Evolutionary conservation across 1,140 invertebrate genomes (phyloP).

Genomic region (Drosophila quadrilineata): DNA sequence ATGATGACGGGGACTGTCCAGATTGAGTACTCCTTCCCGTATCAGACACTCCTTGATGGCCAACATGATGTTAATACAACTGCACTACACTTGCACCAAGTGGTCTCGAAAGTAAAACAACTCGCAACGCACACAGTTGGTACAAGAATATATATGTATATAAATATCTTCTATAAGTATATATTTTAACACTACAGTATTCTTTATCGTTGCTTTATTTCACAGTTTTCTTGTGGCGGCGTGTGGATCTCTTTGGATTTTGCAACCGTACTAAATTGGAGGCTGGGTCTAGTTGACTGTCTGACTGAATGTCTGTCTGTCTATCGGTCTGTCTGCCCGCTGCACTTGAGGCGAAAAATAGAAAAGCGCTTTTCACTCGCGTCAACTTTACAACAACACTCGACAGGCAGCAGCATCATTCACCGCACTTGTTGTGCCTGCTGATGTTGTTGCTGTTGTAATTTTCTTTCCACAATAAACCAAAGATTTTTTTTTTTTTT

Average conservation of each 20-base stretch:
- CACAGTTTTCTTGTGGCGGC: not conserved
- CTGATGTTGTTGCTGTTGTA: slow-evolving; percentile 5
- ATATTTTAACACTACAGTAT: slow-evolving; percentile 2
- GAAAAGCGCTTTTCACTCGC: slow-evolving; percentile 72
- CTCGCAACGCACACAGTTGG: slow-evolving; percentile 17
- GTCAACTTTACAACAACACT: slow-evolving; percentile 60
- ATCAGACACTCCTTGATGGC: slow-evolving; percentile 79
- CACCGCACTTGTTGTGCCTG: slow-evolving; percentile 8
- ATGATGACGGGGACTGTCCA: slow-evolving; percentile 46
- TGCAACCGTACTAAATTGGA: too few relatives aligned
- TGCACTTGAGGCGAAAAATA: slow-evolving; percentile 78
- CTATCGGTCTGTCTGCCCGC: slow-evolving; percentile 10
- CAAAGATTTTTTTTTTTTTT: too few relatives aligned
- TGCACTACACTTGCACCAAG: not conserved
- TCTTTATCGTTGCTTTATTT: slow-evolving; percentile 13
- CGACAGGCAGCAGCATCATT: slow-evolving; percentile 14
- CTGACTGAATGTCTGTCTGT: not conserved
- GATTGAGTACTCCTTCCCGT: slow-evolving; percentile 75
- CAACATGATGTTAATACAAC: slow-evolving; percentile 48
- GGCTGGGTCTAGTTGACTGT: too few relatives aligned
- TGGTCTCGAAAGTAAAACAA: not conserved
- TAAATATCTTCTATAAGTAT: too few relatives aligned
- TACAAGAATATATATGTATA: too few relatives aligned
- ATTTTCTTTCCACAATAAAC: too few relatives aligned
- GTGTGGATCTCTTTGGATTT: too few relatives aligned